Conservation (phyloP, 1,140 invertebrate species). For the Sitobion miscanthi region DNA sequence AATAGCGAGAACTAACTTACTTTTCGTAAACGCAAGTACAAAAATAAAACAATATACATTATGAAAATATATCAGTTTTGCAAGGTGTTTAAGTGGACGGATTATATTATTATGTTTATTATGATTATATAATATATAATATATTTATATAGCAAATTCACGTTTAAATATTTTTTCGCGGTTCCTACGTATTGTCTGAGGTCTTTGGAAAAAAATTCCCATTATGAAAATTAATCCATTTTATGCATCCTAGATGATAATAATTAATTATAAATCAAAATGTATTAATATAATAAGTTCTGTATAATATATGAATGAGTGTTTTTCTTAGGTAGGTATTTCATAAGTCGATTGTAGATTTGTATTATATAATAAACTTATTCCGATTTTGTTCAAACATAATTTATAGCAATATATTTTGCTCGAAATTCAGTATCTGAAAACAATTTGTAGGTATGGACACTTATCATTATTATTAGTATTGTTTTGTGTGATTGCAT, state of each 20-base stretch:
- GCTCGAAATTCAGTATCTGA: not conserved
- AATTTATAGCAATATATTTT: not conserved
- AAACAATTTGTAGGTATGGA: not conserved
- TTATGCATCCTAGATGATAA: no score
- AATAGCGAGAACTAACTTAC: not conserved
- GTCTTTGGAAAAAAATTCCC: no score
- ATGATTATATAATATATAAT: not conserved
- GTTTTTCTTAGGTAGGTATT: no score
- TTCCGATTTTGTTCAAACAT: no score
- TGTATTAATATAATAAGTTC: no score
- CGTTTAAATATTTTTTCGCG: no score
- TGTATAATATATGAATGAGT: no score
- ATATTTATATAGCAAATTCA: not conserved
- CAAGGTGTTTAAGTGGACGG: not conserved
- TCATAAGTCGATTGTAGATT: no score
- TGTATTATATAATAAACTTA: no score
- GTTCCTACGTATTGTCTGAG: no score
- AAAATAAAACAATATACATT: constrained; percentile 4
- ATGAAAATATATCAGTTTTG: not conserved
- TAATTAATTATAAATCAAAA: no score
- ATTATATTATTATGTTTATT: not conserved
- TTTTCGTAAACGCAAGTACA: not conserved
- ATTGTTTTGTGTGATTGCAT: not conserved
- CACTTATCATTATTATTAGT: not conserved
- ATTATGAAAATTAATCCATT: no score